These are phyloP conservation scores for Diplodus sargus DNA, from an alignment of 2,797 vertebrate species.

Conservation along the genomic window DNA sequence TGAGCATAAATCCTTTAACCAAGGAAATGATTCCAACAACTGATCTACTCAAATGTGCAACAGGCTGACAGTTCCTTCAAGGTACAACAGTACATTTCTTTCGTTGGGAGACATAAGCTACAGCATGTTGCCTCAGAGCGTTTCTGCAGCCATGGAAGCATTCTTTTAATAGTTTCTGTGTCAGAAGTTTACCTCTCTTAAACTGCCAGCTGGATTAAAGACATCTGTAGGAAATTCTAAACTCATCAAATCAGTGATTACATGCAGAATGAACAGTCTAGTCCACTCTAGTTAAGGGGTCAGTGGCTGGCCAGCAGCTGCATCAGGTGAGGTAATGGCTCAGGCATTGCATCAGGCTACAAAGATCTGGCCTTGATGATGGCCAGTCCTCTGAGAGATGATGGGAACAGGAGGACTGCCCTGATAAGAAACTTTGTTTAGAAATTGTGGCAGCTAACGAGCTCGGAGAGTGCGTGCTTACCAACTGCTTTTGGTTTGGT, in stretches of 20 bases:
- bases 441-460: not conserved
- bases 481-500: conserved; percentile 8
- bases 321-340: conserved; percentile 39
- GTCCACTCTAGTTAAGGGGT: not conserved
- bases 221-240: conserved; percentile 24
- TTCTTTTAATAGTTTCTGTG: not conserved
- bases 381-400: conserved; percentile 12
- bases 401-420: conserved; percentile 9
- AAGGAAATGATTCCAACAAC: not conserved
- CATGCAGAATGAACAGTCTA: conserved; percentile 21
- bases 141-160: too few relatives aligned
- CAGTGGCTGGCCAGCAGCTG: conserved; percentile 41
- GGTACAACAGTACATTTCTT: not conserved
- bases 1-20: not conserved
- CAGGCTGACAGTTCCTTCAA: too few relatives aligned
- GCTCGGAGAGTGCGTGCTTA: not conserved
- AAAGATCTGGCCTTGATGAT: conserved; percentile 22
- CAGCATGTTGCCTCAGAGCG: too few relatives aligned
- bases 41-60: not conserved
- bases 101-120: too few relatives aligned
- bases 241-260: conserved; percentile 18
- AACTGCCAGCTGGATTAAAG: not conserved
- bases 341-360: conserved; percentile 1
- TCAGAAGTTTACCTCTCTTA: not conserved
- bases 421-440: conserved; percentile 49